These are phyloP conservation scores for Nomada ferruginata DNA, from an alignment of 2,888 invertebrate genomes.

Conservation along the genomic window DNA sequence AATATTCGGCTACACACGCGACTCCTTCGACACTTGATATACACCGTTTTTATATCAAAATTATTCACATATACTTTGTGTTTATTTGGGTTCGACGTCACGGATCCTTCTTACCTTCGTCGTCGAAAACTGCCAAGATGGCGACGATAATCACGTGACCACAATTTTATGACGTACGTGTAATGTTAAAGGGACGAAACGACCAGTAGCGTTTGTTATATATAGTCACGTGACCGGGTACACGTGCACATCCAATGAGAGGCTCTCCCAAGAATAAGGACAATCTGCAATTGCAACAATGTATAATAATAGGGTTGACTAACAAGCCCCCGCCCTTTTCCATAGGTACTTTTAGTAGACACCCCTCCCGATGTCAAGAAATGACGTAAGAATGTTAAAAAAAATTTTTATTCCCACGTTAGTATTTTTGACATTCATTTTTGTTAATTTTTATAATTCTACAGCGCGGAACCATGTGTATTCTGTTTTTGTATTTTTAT, in stretches of 20 bases:
- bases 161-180: conserved; percentile 78
- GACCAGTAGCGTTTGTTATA: conserved; percentile 71
- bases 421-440: no score
- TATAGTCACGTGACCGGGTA: conserved; percentile 70
- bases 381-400: background rate
- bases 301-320: conserved; percentile 56
- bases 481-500: no score
- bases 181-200: conserved; percentile 77
- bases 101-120: conserved; percentile 79
- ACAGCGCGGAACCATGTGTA: no score
- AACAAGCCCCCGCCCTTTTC: conserved; percentile 52
- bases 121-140: conserved; percentile 81
- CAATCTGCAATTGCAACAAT: conserved; percentile 69
- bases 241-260: conserved; percentile 75
- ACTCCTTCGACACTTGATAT: conserved; percentile 60
- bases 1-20: conserved; percentile 65
- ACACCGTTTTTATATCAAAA: conserved; percentile 62
- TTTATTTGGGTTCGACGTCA: conserved; percentile 80
- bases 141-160: conserved; percentile 79
- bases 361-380: no score
- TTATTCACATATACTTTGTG: conserved; percentile 77
- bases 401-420: conserved; percentile 13
- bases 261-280: conserved; percentile 71
- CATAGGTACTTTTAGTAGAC: background rate
- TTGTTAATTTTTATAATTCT: no score